Conservation (phyloP, 2,113 vertebrate genomes). For the Scartelaos histophorus region DNA sequence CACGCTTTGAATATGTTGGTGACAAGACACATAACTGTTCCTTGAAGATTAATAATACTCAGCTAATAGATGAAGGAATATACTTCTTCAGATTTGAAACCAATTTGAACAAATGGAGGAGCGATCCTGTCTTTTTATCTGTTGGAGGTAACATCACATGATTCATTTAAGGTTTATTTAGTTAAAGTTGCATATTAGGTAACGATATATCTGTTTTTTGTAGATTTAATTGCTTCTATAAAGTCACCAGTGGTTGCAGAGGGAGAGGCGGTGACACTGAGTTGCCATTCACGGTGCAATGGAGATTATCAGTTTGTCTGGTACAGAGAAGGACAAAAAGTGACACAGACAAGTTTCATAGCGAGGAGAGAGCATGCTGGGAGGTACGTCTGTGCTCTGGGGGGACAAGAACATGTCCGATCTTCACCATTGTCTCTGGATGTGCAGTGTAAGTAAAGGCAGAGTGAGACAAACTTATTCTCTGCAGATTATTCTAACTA, state of each 20-base stretch:
- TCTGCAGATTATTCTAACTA: background rate
- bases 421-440: conserved; percentile 45
- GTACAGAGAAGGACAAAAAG: conserved; percentile 40
- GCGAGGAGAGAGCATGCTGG: conserved; percentile 48
- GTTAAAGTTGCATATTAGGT: background rate
- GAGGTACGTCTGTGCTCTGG: conserved; percentile 45
- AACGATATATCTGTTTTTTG: background rate
- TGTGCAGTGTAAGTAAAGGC: conserved; percentile 55
- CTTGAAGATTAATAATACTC: conserved; percentile 43
- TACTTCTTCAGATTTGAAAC: conserved; percentile 48
- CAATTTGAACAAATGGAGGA: fast-evolving
- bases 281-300: conserved; percentile 29
- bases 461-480: background rate
- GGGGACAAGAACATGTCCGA: background rate
- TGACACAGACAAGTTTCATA: background rate
- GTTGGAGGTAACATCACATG: conserved; percentile 44
- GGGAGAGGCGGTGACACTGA: conserved; percentile 35
- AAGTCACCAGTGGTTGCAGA: conserved; percentile 43
- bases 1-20: conserved; percentile 37
- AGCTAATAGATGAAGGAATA: background rate
- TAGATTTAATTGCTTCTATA: conserved; percentile 45
- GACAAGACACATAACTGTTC: conserved; percentile 1
- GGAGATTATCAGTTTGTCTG: conserved; percentile 8
- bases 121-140: background rate
- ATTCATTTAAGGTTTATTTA: background rate